These are phyloP conservation scores for Microtus oregoni DNA, from an alignment of 2,113 vertebrate genomes.

Conservation along the genomic window DNA sequence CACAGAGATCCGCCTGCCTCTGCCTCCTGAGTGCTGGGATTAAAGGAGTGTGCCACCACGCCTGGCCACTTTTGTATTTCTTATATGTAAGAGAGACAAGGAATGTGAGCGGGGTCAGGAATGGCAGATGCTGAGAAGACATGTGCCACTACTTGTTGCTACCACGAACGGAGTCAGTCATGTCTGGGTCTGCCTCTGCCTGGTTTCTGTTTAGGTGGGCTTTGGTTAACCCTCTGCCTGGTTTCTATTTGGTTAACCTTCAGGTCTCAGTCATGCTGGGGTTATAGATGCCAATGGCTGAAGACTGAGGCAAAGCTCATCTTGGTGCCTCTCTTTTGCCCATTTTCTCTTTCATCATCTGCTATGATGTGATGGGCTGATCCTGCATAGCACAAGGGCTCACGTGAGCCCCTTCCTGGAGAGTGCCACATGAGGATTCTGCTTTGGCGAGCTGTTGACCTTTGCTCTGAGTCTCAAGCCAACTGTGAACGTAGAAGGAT, in stretches of 20 bases:
- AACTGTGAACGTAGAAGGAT: not conserved
- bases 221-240: not conserved
- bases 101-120: not conserved
- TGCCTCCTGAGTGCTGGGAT: no score
- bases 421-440: not conserved
- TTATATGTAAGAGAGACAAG: not conserved
- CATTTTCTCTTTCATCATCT: not conserved
- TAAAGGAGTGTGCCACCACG: no score
- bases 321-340: no score
- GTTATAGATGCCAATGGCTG: not conserved
- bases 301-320: not conserved
- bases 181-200: not conserved
- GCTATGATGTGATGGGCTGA: not conserved
- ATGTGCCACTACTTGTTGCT: accelerated
- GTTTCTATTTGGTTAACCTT: not conserved
- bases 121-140: not conserved
- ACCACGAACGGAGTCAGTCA: accelerated
- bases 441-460: not conserved
- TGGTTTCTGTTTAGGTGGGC: not conserved
- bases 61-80: not conserved
- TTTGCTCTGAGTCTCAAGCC: not conserved
- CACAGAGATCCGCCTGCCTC: no score
- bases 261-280: not conserved
- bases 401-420: not conserved
- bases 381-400: not conserved